These are phyloP conservation scores for Luidia sarsii DNA, from an alignment of 53 echinoderm and acorn worm genomes.

Conservation along the genomic window DNA sequence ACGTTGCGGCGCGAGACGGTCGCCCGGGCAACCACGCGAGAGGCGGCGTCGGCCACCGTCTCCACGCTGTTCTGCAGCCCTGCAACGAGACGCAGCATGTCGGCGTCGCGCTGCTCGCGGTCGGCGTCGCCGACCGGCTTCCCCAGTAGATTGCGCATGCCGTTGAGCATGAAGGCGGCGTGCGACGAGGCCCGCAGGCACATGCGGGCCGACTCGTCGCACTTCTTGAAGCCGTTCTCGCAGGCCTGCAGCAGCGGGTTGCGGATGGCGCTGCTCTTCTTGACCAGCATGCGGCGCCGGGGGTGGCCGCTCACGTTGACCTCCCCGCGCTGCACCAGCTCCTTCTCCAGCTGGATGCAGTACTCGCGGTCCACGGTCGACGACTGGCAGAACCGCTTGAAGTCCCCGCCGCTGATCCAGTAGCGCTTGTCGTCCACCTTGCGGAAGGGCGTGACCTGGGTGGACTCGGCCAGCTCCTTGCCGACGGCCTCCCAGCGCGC, in stretches of 20 bases:
- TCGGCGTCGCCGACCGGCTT: not conserved
- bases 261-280: constrained; percentile 43
- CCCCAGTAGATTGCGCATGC: constrained; percentile 16
- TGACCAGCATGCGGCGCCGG: not conserved
- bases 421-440: constrained; percentile 29
- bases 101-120: not conserved
- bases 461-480: constrained; percentile 3
- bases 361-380: constrained; percentile 29
- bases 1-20: constrained; percentile 24
- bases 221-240: constrained; percentile 46
- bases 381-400: constrained; percentile 34
- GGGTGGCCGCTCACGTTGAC: not conserved
- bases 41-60: constrained; percentile 21
- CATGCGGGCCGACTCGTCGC: constrained; percentile 54
- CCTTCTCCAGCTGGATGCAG: constrained; percentile 29
- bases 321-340: not conserved
- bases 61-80: constrained; percentile 19
- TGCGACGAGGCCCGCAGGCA: constrained; percentile 37
- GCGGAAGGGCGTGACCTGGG: constrained; percentile 17
- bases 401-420: constrained; percentile 28
- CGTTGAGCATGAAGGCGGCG: constrained; percentile 39
- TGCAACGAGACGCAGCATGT: constrained; percentile 2
- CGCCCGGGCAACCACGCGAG: constrained; percentile 22
- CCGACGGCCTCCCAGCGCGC: constrained; percentile 30
- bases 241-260: constrained; percentile 39